Evolutionary conservation across 2,113 vertebrate species (phyloP), one percentile per base, ranked within the genome.

Genomic region (Cettia cetti): DNA sequence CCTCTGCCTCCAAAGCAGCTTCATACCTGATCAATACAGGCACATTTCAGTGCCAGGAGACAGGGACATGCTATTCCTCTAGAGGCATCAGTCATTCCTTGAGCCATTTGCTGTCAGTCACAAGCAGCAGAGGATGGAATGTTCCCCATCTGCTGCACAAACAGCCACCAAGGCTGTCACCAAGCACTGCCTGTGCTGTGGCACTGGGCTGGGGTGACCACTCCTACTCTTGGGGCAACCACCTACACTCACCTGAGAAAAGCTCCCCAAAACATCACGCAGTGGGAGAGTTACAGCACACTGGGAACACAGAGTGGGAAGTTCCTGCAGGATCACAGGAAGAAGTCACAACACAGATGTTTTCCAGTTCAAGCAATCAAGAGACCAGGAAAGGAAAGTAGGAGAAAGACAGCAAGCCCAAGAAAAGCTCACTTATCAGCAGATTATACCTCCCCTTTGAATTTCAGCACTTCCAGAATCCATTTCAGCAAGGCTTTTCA

Each of bases 241-340:
- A 9, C 7, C 52, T 26, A 30, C 10, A 26, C 3, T 8, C 20
- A 57, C 11, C 61, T 24, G 31, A 45, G 26, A 26, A 88, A 12
- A 53, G 12, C 33, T 39, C 21, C 31, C n/a, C 47, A 27, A 80
- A 64, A 5, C 61, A 64, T 28, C 33, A 6, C 1, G 5, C 23
- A 15, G 0, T 1, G 11, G 19, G n/a, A 57, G 17, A 74, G 15
- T 47, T 1, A 15, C 0, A 0, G 40, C 35, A 35, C 6, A 1
- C 0, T 26, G n/a, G 44, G 20, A 61, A 50, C 50, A 39, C 4
- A 1, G 3, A 57, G 35, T 42, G 21, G 33, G 52, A 56, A 30
- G 81, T 16, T n/a, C 82, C 89, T 10, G 6, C 50, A 52, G 57
- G 31, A 82, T 7, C 23, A 42, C 24, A 52, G 39, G 22, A n/a